phyloP scores from a whole-genome alignment of 2,113 vertebrate species.

The Ammodytes marinus region DNA sequence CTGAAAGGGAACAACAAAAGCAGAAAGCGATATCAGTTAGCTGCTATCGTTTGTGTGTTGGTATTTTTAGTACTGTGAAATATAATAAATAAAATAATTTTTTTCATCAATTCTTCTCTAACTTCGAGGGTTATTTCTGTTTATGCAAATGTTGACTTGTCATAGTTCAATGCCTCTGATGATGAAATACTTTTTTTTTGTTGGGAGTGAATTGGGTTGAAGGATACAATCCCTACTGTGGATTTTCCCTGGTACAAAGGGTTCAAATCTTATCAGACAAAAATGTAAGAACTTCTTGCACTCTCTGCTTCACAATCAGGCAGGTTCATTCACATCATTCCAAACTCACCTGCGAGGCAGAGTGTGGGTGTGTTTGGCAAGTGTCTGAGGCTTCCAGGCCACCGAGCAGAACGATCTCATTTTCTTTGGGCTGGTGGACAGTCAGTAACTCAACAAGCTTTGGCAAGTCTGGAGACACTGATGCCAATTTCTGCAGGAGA shows the following conservation, averaged over 20 bases:
- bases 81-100: neutral
- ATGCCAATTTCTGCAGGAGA: slow-evolving; percentile 89
- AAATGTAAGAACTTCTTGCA: slow-evolving; percentile 22
- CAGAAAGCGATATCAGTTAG: neutral
- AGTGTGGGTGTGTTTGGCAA: slow-evolving; percentile 81
- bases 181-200: slow-evolving; percentile 1
- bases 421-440: slow-evolving; percentile 92
- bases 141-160: neutral
- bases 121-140: slow-evolving; percentile 1
- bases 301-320: neutral
- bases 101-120: neutral
- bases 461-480: slow-evolving; percentile 91
- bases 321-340: slow-evolving; percentile 27
- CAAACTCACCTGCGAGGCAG: slow-evolving; percentile 88
- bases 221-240: neutral
- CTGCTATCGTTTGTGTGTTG: neutral
- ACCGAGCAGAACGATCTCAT: slow-evolving; percentile 94
- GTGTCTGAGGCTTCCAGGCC: slow-evolving; percentile 88
- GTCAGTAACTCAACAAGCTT: slow-evolving; percentile 92
- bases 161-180: neutral
- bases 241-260: slow-evolving; percentile 10
- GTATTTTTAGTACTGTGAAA: neutral
- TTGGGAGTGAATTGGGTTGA: neutral
- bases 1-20: neutral
- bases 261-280: slow-evolving; percentile 37